Conservation (phyloP, 1,140 invertebrate genomes). For the Callitettix versicolor region DNA sequence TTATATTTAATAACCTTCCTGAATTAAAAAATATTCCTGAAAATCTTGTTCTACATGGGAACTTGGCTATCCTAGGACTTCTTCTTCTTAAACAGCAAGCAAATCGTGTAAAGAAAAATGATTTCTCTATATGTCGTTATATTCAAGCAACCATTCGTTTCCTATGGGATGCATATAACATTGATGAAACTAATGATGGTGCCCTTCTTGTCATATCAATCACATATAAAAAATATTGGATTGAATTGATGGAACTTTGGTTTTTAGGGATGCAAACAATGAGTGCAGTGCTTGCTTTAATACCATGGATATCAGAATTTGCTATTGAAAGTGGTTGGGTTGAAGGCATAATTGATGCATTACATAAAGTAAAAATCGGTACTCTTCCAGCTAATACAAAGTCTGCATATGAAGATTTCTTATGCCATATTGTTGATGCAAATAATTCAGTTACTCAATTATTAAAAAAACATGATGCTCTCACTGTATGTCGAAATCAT, state of each 20-base stretch:
- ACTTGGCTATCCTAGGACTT: constrained; percentile 70
- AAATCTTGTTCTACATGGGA: constrained; percentile 73
- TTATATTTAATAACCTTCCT: constrained; percentile 76
- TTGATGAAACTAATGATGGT: constrained; percentile 75
- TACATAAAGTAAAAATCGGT: constrained; percentile 70
- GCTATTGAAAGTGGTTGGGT: constrained; percentile 86
- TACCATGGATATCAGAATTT: constrained; percentile 85
- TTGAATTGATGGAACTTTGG: constrained; percentile 82
- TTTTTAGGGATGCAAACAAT: constrained; percentile 89
- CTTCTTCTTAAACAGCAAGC: constrained; percentile 74
- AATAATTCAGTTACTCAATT: constrained; percentile 62
- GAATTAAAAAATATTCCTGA: constrained; percentile 71
- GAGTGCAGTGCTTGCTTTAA: constrained; percentile 60
- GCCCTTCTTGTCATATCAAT: constrained; percentile 69
- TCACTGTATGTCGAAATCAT: constrained; percentile 73
- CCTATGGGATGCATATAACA: constrained; percentile 82
- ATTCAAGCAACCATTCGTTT: constrained; percentile 80
- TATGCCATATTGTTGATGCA: constrained; percentile 72
- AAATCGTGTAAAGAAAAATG: constrained; percentile 69
- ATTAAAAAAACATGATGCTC: constrained; percentile 69
- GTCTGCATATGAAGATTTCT: constrained; percentile 80
- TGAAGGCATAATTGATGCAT: constrained; percentile 68
- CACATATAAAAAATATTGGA: constrained; percentile 77
- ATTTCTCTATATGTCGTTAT: constrained; percentile 77
- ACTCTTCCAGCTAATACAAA: constrained; percentile 71